Base-by-base conservation (phyloP, 2,888 invertebrate genomes). In the Tetanocera ferruginea region DNA sequence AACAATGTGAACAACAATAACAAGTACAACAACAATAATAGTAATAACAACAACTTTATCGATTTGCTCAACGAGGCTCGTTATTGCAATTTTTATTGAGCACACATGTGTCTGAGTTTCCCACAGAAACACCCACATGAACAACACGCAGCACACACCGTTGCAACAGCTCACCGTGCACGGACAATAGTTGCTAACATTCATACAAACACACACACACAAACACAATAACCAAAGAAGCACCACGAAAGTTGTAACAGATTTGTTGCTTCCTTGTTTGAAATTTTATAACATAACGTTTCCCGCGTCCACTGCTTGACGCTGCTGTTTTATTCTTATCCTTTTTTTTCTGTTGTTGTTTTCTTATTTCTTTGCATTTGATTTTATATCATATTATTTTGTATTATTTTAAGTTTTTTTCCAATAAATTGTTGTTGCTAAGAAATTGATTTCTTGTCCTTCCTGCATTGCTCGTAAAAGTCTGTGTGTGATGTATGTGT, bases 361-460 rank as follows among this genome's bases (percentile, higher is more conserved):
- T 31, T 64, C 25, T 25, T 25, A 25, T 17, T 49, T 17, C 69
- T 69, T 25, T 17, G 9, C 49, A 23, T 69, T 25, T 23, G n/a
- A 23, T 25, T 69, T 34, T 37, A 43, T 43, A 23, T 11, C 31
- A 14, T 28, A 25, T 69, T 69, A 3, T 23, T 62, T 28, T 70
- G 51, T 28, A 23, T 28, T 71, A 62, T 60, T 34, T 17, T 34
- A 31, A 34, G 43, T 31, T 31, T 31, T 51, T 14, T 71, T 72
- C 52, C 55, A 28, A 43, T 8, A 14, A 43, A 60, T 74, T 31
- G 11, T 62, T 60, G 31, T 60, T 76, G n/a, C 52, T 76, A 73
- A 78, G 78, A 82, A 84, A 85, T 85, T 85, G 83, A 84, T 85
- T 85, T 84, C 83, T 84, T 85, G 81, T 85, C 82, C 74, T 67